phyloP scores from a whole-genome alignment of 2,888 invertebrate genomes.

The Noctua comes region DNA sequence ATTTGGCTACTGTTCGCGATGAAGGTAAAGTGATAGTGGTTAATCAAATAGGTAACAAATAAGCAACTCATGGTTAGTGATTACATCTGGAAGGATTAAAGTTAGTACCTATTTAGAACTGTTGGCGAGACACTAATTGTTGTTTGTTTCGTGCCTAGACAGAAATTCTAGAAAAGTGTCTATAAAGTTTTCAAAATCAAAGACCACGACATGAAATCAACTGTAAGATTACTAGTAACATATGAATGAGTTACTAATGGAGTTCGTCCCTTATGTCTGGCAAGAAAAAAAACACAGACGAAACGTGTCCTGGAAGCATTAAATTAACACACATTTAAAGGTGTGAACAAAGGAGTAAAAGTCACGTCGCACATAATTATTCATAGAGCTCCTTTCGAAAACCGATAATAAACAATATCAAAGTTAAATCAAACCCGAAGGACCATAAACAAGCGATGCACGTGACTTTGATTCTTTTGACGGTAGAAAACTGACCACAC shows the following conservation, averaged over 20 bases:
- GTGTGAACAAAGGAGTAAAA: slow-evolving; percentile 64
- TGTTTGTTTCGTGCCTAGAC: neutral
- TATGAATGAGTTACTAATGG: slow-evolving; percentile 1
- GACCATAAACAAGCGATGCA: slow-evolving; percentile 63
- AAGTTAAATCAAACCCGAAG: slow-evolving; percentile 68
- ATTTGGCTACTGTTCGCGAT: slow-evolving; percentile 68
- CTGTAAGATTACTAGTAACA: neutral
- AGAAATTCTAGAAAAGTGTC: neutral
- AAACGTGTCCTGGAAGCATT: slow-evolving; percentile 64
- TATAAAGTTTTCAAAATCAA: neutral
- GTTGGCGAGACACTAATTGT: neutral
- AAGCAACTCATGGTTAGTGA: slow-evolving; percentile 50
- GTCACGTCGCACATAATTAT: slow-evolving; percentile 72
- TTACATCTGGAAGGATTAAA: slow-evolving; percentile 48
- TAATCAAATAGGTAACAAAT: slow-evolving; percentile 60
- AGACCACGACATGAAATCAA: neutral
- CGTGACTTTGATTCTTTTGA: slow-evolving; percentile 70
- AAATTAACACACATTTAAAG: slow-evolving; percentile 53
- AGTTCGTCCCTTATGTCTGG: slow-evolving; percentile 21
- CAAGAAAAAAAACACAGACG: slow-evolving; percentile 43
- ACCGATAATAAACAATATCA: slow-evolving; percentile 76
- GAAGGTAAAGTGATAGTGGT: slow-evolving; percentile 63
- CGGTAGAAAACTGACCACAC: slow-evolving; percentile 66
- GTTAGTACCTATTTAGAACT: slow-evolving; percentile 23
- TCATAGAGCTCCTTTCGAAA: slow-evolving; percentile 69